Conservation (phyloP, 2,113 vertebrate genomes). For the Rhodinocichla rosea region DNA sequence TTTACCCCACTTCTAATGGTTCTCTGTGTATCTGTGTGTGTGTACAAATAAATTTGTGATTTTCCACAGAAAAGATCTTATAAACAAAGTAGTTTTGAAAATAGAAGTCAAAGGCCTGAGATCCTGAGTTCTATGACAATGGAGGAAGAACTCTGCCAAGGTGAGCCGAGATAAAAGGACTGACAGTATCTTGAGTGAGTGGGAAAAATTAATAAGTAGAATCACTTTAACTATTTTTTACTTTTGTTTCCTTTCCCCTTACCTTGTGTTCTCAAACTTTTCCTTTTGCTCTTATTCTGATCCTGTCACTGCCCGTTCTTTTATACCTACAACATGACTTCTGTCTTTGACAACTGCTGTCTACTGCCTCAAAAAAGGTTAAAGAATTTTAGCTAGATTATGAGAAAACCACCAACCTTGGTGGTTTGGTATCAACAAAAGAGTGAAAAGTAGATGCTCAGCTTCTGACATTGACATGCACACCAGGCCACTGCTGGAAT, state of each 20-base stretch:
- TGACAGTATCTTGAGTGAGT: neutral
- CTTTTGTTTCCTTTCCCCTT: neutral
- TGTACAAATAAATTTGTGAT: neutral
- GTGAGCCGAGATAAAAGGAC: neutral
- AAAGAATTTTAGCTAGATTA: neutral
- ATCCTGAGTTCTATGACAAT: neutral
- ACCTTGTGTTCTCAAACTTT: neutral
- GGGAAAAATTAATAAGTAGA: neutral
- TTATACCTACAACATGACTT: neutral
- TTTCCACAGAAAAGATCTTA: neutral
- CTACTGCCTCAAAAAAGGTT: neutral
- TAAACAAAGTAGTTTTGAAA: neutral
- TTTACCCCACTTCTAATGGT: rapidly evolving
- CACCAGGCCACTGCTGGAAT: neutral
- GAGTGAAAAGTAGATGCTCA: neutral
- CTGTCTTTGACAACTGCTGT: neutral
- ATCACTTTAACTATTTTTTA: neutral
- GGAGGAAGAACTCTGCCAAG: neutral
- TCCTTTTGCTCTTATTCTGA: neutral
- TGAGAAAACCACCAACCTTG: neutral
- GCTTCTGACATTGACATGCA: neutral
- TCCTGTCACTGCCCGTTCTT: neutral
- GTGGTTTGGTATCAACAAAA: neutral
- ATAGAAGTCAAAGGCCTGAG: neutral
- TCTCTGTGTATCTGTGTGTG: neutral